A percentile compares a stretch with the other conserved stretches of the same genome.
These are phyloP conservation scores for Nebria ingens DNA, from an alignment of 1,140 invertebrate genomes.

Conservation along the genomic window DNA sequence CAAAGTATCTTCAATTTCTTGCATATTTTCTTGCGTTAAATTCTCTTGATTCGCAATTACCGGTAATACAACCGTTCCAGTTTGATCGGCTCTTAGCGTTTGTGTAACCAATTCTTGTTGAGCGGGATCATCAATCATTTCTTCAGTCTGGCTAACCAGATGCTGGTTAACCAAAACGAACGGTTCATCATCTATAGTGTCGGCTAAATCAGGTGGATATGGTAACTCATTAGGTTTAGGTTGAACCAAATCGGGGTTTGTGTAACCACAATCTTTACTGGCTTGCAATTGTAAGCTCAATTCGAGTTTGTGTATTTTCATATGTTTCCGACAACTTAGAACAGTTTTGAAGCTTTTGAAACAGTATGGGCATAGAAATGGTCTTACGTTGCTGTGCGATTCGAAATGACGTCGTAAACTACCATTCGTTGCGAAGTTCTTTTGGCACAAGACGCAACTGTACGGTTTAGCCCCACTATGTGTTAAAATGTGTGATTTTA, in stretches of 20 bases:
- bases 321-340: constrained; percentile 57
- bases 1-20: constrained; percentile 36
- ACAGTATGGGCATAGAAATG: constrained; percentile 50
- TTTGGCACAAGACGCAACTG: constrained; percentile 43
- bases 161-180: too few relatives aligned
- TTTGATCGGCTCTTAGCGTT: not conserved
- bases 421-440: constrained; percentile 40
- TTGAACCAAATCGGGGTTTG: not conserved
- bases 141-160: not conserved
- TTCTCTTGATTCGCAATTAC: not conserved
- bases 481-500: constrained; percentile 40
- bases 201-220: not conserved
- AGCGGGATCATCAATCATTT: not conserved
- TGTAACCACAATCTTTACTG: not conserved
- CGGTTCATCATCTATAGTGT: not conserved
- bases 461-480: constrained; percentile 44
- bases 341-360: constrained; percentile 59
- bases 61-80: not conserved
- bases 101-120: not conserved
- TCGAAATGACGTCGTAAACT: constrained; percentile 38
- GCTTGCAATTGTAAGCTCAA: not conserved
- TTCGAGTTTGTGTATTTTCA: constrained; percentile 55
- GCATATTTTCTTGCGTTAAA: constrained; percentile 30
- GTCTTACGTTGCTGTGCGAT: constrained; percentile 31
- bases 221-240: not conserved